A percentile compares a stretch with the other conserved stretches of the same genome.
phyloP scores from a whole-genome alignment of 2,113 vertebrate species.

The Cariama cristata region DNA sequence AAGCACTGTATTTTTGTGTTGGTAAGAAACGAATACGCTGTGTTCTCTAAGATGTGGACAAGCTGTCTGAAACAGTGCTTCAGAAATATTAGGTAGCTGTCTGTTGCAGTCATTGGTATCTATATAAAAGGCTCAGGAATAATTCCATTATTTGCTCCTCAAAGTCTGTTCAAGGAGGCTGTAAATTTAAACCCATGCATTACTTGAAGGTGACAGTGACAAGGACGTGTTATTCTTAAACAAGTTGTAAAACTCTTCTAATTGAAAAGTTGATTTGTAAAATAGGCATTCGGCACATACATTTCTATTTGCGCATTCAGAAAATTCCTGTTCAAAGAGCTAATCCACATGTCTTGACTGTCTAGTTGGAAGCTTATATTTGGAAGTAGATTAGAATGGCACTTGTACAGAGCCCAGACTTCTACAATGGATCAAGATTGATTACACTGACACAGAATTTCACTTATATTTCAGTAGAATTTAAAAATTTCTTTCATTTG shows the following conservation, averaged over 20 bases:
- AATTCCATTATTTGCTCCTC: constrained; percentile 14
- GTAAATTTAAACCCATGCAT: not conserved
- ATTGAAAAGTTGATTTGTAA: constrained; percentile 38
- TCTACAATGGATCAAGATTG: constrained; percentile 35
- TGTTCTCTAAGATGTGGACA: not conserved
- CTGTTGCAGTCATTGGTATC: not conserved
- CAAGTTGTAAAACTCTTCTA: constrained; percentile 32
- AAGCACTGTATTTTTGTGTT: not conserved
- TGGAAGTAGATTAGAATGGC: constrained; percentile 2
- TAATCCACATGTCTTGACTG: not conserved
- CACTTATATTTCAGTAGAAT: constrained; percentile 60
- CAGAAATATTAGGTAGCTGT: constrained; percentile 8
- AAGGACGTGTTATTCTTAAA: constrained; percentile 24
- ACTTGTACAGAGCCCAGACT: not conserved
- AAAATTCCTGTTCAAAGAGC: constrained; percentile 31
- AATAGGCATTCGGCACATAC: not conserved
- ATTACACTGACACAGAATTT: constrained; percentile 49
- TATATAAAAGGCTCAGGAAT: not conserved
- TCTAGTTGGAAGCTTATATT: not conserved
- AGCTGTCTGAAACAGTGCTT: constrained; percentile 8
- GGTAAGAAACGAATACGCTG: not conserved
- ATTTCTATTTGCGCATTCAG: constrained; percentile 23
- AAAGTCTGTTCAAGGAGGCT: not conserved
- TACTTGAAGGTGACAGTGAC: not conserved
- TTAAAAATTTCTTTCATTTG: constrained; percentile 47